Conservation (phyloP, 2,113 vertebrate species). For the Riparia riparia region DNA sequence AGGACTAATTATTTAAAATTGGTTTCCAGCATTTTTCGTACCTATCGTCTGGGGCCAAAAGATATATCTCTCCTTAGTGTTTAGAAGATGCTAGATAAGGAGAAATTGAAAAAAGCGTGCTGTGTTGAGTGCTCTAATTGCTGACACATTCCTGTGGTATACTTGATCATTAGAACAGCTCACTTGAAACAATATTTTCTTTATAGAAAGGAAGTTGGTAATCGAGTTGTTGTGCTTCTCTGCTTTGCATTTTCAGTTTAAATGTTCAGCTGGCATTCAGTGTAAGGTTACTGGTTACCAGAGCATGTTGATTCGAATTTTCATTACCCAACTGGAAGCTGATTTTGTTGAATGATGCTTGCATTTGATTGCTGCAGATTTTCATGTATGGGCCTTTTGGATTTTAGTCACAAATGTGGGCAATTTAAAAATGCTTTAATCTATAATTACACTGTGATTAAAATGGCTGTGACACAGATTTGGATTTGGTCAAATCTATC, state of each 20-base stretch:
- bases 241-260: constrained; percentile 43
- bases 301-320: constrained; percentile 57
- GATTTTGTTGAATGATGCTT: constrained; percentile 34
- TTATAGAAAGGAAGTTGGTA: constrained; percentile 60
- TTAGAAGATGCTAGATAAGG: constrained; percentile 46
- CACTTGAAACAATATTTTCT: constrained; percentile 67
- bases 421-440: constrained; percentile 21
- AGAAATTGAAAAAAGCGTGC: background rate
- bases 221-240: constrained; percentile 57
- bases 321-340: constrained; percentile 27
- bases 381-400: constrained; percentile 3
- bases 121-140: constrained; percentile 43
- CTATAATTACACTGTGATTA: constrained; percentile 17
- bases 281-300: constrained; percentile 41
- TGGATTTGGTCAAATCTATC: constrained; percentile 18
- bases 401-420: constrained; percentile 3
- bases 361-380: constrained; percentile 32
- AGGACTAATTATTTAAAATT: constrained; percentile 9
- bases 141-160: constrained; percentile 51
- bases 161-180: constrained; percentile 55
- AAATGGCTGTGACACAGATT: constrained; percentile 22
- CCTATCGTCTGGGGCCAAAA: background rate
- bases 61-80: background rate
- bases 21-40: background rate
- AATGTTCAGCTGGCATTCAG: constrained; percentile 5